phyloP scores from a whole-genome alignment of 2,113 vertebrate genomes.

The Coracopsis vasa region DNA sequence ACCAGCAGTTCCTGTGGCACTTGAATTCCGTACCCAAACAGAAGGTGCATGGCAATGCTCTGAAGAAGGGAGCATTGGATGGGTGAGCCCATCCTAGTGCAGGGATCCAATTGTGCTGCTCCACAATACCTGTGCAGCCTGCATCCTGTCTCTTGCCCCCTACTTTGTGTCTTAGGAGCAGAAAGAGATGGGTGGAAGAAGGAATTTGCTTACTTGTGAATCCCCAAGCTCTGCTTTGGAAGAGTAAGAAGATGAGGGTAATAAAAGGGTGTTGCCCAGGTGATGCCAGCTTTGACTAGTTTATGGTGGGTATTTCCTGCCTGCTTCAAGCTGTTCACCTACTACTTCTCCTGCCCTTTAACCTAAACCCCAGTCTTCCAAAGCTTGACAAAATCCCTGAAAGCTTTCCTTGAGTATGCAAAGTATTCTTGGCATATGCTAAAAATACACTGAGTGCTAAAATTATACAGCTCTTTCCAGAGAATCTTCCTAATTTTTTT shows the following conservation, averaged over 20 bases:
- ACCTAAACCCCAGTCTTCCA: neutral
- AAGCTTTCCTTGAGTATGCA: neutral
- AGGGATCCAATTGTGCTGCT: neutral
- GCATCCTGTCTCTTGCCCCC: neutral
- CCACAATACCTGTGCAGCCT: neutral
- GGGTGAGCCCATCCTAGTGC: neutral
- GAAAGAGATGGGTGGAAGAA: neutral
- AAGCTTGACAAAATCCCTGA: neutral
- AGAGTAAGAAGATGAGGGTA: neutral
- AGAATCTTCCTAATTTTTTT: conserved; percentile 37
- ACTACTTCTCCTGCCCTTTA: neutral
- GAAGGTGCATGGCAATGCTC: neutral
- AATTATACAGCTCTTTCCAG: conserved; percentile 37
- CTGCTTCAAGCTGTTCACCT: neutral
- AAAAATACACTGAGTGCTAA: conserved; percentile 49
- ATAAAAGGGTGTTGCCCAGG: neutral
- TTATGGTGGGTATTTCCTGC: neutral
- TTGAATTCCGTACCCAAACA: neutral
- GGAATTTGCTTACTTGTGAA: neutral
- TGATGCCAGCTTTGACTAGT: neutral
- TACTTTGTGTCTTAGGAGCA: neutral
- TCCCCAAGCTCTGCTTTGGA: neutral
- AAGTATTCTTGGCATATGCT: neutral
- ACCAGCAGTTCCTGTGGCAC: neutral
- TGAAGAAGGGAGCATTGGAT: neutral